Evolutionary conservation across 2,888 invertebrate genomes (phyloP), one percentile per base, ranked within the genome.

Genomic region (Dione vanillae): DNA sequence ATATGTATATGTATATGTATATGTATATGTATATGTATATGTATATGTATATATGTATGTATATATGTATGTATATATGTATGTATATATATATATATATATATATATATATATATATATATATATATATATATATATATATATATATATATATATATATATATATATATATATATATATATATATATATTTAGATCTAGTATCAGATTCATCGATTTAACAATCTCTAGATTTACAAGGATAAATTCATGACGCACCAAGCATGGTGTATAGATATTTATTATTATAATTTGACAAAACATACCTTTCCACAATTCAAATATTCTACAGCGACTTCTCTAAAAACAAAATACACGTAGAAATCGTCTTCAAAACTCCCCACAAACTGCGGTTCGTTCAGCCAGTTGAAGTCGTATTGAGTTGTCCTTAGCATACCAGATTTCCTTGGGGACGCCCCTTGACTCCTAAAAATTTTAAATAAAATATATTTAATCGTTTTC

Each of bases 331-430:
- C 98, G 19, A 96, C 95, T 87, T 99, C 98, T 70, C 98, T 94
- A 85, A 98, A 98, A 75, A 99, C 94, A 87, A 98, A 98, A 85
- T 98, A 99, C 0, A 98, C 96, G 86, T 96, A 97, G 78, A 95
- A 94, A 62, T 97, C 97, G 49, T 97, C 96, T 85, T 98, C 98
- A 83, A 98, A 98, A 71, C 97, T 97, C 49, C 97, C 97, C 58
- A 98, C 97, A 83, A 98, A 98, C 83, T 98, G 97, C 0, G 98
- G 98, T 79, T 98, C 97, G 85, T 97, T 98, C 59, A 98, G 91
- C 97, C 98, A 98, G 82, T 97, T 97, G 78, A 95, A 95, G 83
- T 97, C 96, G 82, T 96, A 97, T 82, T 97, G 97, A 64, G 95
- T 95, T 0, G 97, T 97, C 52, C 97, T 94, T 7, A 97, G 93